These are phyloP conservation scores for Lipotes vexillifer DNA, from an alignment of 2,113 vertebrate genomes.

Conservation along the genomic window DNA sequence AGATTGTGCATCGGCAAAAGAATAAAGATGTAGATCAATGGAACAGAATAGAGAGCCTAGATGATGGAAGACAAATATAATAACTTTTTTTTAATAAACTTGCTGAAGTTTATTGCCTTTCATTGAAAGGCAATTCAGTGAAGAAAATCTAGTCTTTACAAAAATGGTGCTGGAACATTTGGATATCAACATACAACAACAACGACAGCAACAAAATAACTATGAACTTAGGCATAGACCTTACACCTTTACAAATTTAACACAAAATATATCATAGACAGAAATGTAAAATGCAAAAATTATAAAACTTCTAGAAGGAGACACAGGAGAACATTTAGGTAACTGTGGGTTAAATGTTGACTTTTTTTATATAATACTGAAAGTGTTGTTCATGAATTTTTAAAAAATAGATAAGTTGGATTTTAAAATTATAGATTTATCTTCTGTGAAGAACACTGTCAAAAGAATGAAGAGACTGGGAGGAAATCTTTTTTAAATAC, in stretches of 20 bases:
- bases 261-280: background rate
- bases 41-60: background rate
- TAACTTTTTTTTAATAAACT: background rate
- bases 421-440: background rate
- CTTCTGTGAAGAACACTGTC: background rate
- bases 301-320: background rate
- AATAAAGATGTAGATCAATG: background rate
- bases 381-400: background rate
- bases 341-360: background rate
- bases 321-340: background rate
- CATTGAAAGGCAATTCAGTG: background rate
- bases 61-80: background rate
- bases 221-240: background rate
- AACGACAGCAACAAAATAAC: background rate
- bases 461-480: background rate
- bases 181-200: background rate
- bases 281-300: background rate
- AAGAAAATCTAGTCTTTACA: background rate
- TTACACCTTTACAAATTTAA: background rate
- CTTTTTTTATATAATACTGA: background rate
- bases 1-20: background rate
- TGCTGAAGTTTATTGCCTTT: no score
- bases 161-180: background rate
- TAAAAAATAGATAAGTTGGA: background rate
- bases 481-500: background rate